These are phyloP conservation scores for Hippocampus mohnikei DNA, from an alignment of 2,113 vertebrate species.

Conservation along the genomic window DNA sequence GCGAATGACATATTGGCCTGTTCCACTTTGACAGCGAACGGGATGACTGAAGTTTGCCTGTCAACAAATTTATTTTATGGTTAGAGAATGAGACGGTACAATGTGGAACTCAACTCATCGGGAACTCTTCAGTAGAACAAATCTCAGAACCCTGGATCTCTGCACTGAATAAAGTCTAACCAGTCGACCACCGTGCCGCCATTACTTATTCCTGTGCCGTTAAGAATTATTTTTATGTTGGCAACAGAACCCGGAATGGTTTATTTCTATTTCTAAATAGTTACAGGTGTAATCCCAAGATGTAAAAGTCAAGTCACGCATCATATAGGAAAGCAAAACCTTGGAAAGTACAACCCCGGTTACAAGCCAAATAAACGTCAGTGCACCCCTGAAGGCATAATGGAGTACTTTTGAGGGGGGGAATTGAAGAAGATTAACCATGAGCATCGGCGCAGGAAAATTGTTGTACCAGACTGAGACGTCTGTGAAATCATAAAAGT, in stretches of 20 bases:
- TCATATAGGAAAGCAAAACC: not conserved
- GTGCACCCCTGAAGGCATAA: not conserved
- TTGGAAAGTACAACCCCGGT: not conserved
- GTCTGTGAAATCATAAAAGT: conserved; percentile 7
- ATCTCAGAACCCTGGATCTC: too few relatives aligned
- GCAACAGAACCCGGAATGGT: not conserved
- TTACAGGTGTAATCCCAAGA: not conserved
- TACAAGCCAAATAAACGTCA: not conserved
- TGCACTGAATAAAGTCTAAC: too few relatives aligned
- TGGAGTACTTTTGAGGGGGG: conserved; percentile 14
- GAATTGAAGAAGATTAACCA: conserved; percentile 29
- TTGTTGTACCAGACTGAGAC: conserved; percentile 16
- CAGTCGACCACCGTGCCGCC: too few relatives aligned
- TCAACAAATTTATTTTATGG: conserved; percentile 49
- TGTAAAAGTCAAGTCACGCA: not conserved
- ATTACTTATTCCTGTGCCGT: not conserved
- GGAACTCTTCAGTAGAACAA: too few relatives aligned
- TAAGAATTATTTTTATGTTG: not conserved
- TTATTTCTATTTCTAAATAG: not conserved
- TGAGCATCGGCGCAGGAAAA: conserved; percentile 14
- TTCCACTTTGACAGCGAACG: conserved; percentile 68
- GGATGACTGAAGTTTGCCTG: conserved; percentile 54
- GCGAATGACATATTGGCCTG: conserved; percentile 66
- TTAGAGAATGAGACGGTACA: not conserved
- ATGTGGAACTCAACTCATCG: too few relatives aligned